These are phyloP conservation scores for Linyphia triangularis DNA, from an alignment of 2,888 invertebrate genomes.

Conservation along the genomic window DNA sequence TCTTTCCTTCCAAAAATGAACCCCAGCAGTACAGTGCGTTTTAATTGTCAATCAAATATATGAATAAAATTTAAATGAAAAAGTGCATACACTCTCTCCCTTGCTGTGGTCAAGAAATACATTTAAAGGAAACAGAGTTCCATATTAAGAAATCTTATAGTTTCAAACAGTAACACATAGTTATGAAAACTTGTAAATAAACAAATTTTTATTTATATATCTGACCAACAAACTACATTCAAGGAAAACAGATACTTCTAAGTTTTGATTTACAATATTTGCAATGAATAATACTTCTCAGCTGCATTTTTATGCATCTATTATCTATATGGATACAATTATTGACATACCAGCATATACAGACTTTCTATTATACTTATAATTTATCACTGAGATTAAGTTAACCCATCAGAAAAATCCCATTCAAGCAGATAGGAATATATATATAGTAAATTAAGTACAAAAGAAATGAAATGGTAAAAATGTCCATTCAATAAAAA, in stretches of 20 bases:
- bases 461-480: not conserved
- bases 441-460: not conserved
- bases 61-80: too few species aligned
- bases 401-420: not conserved
- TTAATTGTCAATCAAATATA: too few species aligned
- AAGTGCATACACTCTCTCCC: too few species aligned
- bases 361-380: not conserved
- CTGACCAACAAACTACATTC: not conserved
- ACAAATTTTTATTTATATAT: not conserved
- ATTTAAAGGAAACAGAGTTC: too few species aligned
- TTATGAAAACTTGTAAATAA: slow-evolving; percentile 3
- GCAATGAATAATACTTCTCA: not conserved
- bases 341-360: not conserved
- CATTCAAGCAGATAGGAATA: too few species aligned
- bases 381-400: not conserved
- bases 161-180: too few species aligned
- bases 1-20: too few species aligned
- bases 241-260: not conserved
- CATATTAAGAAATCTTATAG: too few species aligned
- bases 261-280: not conserved
- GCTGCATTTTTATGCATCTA: not conserved
- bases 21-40: too few species aligned
- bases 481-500: not conserved
- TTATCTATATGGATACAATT: not conserved
- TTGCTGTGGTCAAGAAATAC: too few species aligned